Evolutionary conservation across 2,888 invertebrate species (phyloP).

Genomic region (Mystacides longicornis): DNA sequence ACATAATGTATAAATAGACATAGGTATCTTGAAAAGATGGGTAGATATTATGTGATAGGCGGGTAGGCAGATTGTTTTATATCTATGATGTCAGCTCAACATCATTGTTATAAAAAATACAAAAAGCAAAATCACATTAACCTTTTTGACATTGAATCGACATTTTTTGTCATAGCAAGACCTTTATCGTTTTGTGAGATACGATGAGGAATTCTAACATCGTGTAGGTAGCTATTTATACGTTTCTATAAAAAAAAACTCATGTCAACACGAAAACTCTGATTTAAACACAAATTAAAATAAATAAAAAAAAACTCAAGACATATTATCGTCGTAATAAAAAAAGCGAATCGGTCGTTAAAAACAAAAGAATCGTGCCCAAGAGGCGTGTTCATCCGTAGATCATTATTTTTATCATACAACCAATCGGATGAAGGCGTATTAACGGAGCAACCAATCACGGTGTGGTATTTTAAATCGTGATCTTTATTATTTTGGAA

Average conservation of each 20-base stretch:
- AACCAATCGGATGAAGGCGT: background rate
- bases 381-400: background rate
- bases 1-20: too few relatives aligned
- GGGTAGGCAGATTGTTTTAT: too few relatives aligned
- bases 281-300: background rate
- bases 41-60: too few relatives aligned
- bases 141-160: background rate
- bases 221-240: too few relatives aligned
- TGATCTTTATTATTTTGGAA: constrained; percentile 2
- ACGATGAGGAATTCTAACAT: too few relatives aligned
- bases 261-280: background rate
- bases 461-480: background rate
- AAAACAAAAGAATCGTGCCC: constrained; percentile 1
- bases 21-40: too few relatives aligned
- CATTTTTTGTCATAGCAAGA: too few relatives aligned
- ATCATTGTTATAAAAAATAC: too few relatives aligned
- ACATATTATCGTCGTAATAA: background rate
- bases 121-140: too few relatives aligned
- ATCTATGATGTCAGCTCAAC: too few relatives aligned
- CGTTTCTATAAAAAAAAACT: background rate
- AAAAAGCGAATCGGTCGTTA: too few relatives aligned
- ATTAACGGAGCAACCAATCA: background rate
- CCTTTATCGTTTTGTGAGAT: too few relatives aligned
- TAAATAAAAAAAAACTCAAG: background rate
- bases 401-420: constrained; percentile 2